These are phyloP conservation scores for Byasa hedistus DNA, from an alignment of 2,888 invertebrate species.

Conservation along the genomic window DNA sequence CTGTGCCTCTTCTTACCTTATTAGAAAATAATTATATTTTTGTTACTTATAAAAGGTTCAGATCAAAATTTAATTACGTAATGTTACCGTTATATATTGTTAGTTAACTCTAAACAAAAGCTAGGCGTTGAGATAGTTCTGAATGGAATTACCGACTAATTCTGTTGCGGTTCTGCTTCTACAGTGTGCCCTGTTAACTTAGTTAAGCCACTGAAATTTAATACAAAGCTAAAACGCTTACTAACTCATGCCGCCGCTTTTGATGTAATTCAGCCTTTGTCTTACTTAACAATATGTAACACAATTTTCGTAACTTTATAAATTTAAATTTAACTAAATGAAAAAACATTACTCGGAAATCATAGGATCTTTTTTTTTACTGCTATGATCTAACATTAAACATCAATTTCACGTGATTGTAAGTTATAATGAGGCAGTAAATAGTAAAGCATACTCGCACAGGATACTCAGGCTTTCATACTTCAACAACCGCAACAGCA, in stretches of 20 bases:
- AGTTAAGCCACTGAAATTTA: constrained; percentile 22
- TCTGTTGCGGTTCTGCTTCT: constrained; percentile 16
- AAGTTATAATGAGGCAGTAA: too few relatives aligned
- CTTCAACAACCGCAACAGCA: too few relatives aligned
- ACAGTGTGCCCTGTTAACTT: constrained; percentile 5
- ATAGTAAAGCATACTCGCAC: too few relatives aligned
- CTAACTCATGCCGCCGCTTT: neutral
- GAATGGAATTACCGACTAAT: constrained; percentile 19
- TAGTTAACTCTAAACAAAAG: constrained; percentile 15
- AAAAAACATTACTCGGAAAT: too few relatives aligned
- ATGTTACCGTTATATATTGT: neutral
- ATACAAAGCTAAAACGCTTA: constrained; percentile 8
- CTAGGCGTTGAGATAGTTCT: constrained; percentile 1
- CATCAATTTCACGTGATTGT: too few relatives aligned
- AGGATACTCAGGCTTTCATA: too few relatives aligned
- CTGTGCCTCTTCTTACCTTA: too few relatives aligned
- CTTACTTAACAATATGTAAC: neutral
- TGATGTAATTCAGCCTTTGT: neutral
- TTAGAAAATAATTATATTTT: too few relatives aligned
- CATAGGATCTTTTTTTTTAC: too few relatives aligned
- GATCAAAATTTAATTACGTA: neutral
- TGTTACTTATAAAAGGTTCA: neutral
- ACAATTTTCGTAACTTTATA: too few relatives aligned
- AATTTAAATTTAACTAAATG: too few relatives aligned
- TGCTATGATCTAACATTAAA: too few relatives aligned